phyloP scores from a whole-genome alignment of 2,797 vertebrate genomes.

The Enteromius thamalakanensis region DNA sequence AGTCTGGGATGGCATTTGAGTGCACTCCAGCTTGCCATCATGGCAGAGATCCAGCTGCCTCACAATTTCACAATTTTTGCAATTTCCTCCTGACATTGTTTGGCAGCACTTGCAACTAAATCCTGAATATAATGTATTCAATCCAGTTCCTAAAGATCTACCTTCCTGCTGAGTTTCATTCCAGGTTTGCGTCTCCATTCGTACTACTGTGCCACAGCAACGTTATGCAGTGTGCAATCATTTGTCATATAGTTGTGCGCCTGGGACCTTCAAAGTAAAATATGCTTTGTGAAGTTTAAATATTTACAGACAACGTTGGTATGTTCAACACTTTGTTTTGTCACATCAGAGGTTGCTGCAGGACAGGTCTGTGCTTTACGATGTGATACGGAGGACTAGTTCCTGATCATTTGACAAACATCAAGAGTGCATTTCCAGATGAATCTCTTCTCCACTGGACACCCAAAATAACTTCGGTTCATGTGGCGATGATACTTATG shows the following conservation, averaged over 20 bases:
- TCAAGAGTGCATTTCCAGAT: constrained; percentile 40
- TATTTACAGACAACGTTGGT: constrained; percentile 36
- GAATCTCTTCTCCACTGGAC: constrained; percentile 48
- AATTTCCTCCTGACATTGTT: constrained; percentile 9
- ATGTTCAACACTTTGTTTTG: constrained; percentile 38
- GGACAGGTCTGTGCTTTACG: constrained; percentile 32
- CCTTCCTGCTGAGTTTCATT: constrained; percentile 12
- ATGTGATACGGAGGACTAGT: constrained; percentile 34
- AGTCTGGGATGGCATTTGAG: too few species aligned
- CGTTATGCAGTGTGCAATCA: not conserved
- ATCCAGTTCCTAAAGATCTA: not conserved
- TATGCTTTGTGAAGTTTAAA: constrained; percentile 42
- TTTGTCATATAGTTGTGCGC: constrained; percentile 18
- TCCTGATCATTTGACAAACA: constrained; percentile 47
- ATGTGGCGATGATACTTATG: constrained; percentile 46
- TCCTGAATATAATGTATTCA: not conserved
- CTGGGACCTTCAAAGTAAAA: constrained; percentile 30
- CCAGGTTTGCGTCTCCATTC: not conserved
- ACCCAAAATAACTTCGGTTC: constrained; percentile 51
- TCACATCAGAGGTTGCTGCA: constrained; percentile 42
- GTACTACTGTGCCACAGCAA: not conserved
- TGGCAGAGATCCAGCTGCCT: constrained; percentile 12
- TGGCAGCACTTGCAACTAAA: not conserved
- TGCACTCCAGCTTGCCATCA: too few species aligned
- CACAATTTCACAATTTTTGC: not conserved